Percentiles rank a stretch among this genome's conserved stretches.
Conservation (phyloP, 2,113 vertebrate genomes). For the Brienomyrus brachyistius region DNA sequence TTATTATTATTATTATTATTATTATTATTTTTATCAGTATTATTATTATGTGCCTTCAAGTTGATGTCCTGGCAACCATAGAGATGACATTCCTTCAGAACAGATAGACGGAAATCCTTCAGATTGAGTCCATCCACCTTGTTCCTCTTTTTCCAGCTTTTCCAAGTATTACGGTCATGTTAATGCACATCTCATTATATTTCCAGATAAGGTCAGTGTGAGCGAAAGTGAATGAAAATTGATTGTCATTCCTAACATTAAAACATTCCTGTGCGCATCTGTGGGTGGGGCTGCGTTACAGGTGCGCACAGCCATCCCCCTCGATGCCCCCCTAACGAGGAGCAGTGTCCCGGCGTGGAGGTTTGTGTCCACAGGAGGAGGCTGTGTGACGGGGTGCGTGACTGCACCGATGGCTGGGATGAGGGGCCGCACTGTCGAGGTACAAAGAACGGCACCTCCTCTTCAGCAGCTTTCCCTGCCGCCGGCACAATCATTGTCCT, state of each 20-base stretch:
- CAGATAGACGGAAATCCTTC: not conserved
- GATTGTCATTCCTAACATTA: slow-evolving; percentile 9
- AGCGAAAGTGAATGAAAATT: slow-evolving; percentile 13
- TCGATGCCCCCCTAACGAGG: slow-evolving; percentile 82
- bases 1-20: not conserved
- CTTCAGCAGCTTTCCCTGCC: not conserved
- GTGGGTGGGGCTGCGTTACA: slow-evolving; percentile 45
- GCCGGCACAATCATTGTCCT: not conserved
- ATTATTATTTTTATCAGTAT: not conserved
- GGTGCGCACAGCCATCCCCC: slow-evolving; percentile 84
- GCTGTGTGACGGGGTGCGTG: slow-evolving; percentile 76
- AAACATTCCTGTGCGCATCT: not conserved
- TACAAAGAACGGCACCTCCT: slow-evolving; percentile 38
- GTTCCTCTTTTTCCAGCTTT: not conserved
- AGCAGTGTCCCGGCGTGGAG: slow-evolving; percentile 87
- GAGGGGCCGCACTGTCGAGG: slow-evolving; percentile 89
- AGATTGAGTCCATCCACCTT: not conserved
- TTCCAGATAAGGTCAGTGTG: slow-evolving; percentile 35
- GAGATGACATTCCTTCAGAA: not conserved
- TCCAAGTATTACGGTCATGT: slow-evolving; percentile 2
- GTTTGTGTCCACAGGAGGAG: slow-evolving; percentile 86
- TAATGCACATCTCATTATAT: slow-evolving; percentile 37
- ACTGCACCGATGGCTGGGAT: slow-evolving; percentile 85
- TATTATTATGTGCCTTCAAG: not conserved
- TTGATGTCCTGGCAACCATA: not conserved